Conservation (phyloP, 2,113 vertebrate genomes). For the Hypocryptadius cinnamomeus region DNA sequence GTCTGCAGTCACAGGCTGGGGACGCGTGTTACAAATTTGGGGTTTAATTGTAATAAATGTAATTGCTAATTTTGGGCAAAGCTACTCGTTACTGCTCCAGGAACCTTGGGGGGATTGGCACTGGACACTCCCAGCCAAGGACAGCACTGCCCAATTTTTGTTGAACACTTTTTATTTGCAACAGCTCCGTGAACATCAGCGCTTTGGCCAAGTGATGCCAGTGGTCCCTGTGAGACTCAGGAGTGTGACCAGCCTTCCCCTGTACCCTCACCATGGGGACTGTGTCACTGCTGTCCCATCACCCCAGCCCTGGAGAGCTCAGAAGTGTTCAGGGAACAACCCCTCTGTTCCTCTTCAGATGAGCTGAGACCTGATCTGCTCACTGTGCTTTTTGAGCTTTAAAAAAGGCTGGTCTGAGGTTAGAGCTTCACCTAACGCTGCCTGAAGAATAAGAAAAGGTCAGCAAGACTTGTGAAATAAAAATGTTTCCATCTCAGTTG, state of each 20-base stretch:
- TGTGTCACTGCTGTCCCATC: background rate
- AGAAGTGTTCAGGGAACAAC: background rate
- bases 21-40: accelerated
- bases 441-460: conserved; percentile 16
- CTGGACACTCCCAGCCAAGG: background rate
- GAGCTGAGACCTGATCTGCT: background rate
- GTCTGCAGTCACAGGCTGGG: accelerated
- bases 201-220: background rate
- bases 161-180: background rate
- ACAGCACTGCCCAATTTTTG: background rate
- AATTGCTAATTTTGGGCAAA: background rate
- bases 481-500: conserved; percentile 21
- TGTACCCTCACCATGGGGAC: background rate
- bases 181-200: accelerated
- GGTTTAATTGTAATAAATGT: background rate
- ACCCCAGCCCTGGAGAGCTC: background rate
- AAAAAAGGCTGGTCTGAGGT: background rate
- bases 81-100: background rate
- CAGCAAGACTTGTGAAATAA: conserved; percentile 22
- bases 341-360: background rate
- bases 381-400: background rate
- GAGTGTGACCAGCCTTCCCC: background rate
- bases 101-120: background rate
- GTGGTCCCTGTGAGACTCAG: background rate
- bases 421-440: background rate